Base-by-base conservation (phyloP, 2,113 vertebrate genomes). In the Piliocolobus tephrosceles region DNA sequence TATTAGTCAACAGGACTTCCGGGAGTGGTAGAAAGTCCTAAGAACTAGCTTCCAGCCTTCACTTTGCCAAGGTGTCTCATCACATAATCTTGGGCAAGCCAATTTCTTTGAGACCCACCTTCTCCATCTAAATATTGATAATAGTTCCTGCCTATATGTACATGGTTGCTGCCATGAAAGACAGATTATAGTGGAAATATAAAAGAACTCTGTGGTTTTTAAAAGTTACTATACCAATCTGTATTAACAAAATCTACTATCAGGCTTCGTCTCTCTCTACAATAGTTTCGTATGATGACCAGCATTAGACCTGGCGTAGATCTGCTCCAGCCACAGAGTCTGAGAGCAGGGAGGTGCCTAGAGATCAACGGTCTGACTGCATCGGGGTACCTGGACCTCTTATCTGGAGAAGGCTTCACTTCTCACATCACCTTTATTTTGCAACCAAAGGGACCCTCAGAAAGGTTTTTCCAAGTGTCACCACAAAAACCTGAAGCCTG, bases 331-430 rank as follows among this genome's bases (percentile, higher is more conserved):
- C 50, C 52, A 40, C 6, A 32, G n/a, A 27, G 16, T 52, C 64
- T 16, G 22, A 58, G 47, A 66, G 40, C 35, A 85, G 47, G 32
- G 32, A 4, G 2, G 38, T n/a, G 4, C 66, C 70, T 4, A 2
- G 23, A 70, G 61, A 38, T 23, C 81, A 47, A 23, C 57, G 38
- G 30, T 23, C 16, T 64, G 40, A 38, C 70, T 27, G 6, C 27
- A 30, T 0, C 6, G 57, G 11, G 11, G 17, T 2, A 22, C 32
- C 30, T 0, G 1, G 32, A 35, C 22, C 47, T 16, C 50, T 35
- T 14, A 22, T 38, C 90, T 6, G 17, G 38, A 9, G 22, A 52
- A 8, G 14, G 7, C 45, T 58, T 66, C 3, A 5, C 61, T 47
- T 55, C 81, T 80, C 91, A 50, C 7, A 38, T 40, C 0, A 2